Base-by-base conservation (phyloP, 2,888 invertebrate genomes). In the Thalpophila matura region DNA sequence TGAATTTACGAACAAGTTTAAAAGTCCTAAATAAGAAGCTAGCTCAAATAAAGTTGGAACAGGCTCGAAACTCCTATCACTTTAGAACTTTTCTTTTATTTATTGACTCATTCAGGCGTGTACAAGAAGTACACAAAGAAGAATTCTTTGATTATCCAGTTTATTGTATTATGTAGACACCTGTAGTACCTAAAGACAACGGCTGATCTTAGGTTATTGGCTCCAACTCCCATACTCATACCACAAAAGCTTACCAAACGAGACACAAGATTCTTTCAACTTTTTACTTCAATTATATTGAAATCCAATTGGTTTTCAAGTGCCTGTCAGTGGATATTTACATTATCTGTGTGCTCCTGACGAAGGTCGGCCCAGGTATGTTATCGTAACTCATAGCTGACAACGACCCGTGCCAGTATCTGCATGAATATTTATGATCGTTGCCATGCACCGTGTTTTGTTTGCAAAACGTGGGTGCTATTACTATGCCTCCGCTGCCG, bases 301-400 rank as follows among this genome's bases (percentile, higher is more conserved):
- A 66, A 60, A 60, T 70, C 53, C 47, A 60, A 65, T 65, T 54
- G 45, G 40, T 51, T 55, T 35, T 16, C 38, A 40, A 59, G 49
- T 50, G 49, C 20, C 46, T 55, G 57, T 64, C 61, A 62, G 59
- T 43, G 31, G 10, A 56, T 60, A 70, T 70, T 72, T 71, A 56
- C 74, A 57, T 62, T 37, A 43, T 33, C 38, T 29, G 49, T 67
- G 73, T 53, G 55, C 18, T 56, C 56, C 68, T 66, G 53, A 61
- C 65, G 76, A 83, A 85, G 85, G 85, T 83, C 82, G 76, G 72
- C 64, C 67, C 85, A 86, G 85, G 84, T 84, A 86, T 81, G 77
- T 74, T 80, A 82, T 81, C 85, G 67, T 73, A 47, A 61, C 65
- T 74, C 72, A 68, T 73, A 58, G 63, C 69, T 55, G 64, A 45